A percentile compares a stretch with the other conserved stretches of the same genome.
These are phyloP conservation scores for Hapalemur alaotrensis DNA, from an alignment of 2,797 vertebrate species.

Conservation along the genomic window DNA sequence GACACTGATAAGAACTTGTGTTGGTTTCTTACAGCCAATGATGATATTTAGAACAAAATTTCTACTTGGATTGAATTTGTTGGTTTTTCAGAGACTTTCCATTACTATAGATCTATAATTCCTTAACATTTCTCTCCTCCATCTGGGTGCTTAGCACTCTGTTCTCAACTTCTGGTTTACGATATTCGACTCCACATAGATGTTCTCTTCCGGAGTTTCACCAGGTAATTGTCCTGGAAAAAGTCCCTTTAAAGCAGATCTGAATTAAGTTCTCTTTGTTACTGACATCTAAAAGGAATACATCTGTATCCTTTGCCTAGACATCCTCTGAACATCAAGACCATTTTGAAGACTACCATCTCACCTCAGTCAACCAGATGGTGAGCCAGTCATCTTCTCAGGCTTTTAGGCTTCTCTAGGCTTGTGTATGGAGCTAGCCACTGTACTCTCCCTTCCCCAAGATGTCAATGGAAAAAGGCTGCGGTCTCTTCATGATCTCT, in stretches of 20 bases:
- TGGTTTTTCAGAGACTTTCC: background rate
- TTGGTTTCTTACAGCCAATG: background rate
- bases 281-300: background rate
- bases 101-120: background rate
- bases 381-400: background rate
- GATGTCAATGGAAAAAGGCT: background rate
- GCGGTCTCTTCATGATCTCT: background rate
- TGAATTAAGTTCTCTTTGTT: background rate
- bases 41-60: background rate
- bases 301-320: background rate
- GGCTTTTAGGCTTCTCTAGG: background rate
- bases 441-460: too few species aligned
- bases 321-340: background rate
- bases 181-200: too few species aligned
- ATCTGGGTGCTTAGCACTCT: background rate
- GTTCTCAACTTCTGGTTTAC: background rate
- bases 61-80: background rate
- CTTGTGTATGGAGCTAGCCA: accelerated
- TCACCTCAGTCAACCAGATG: background rate
- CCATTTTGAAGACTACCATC: background rate
- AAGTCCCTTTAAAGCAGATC: background rate
- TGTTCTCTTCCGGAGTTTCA: background rate
- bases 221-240: background rate
- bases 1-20: background rate
- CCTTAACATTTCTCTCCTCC: background rate